phyloP scores from a whole-genome alignment of 2,888 invertebrate genomes.

The Microplitis deprimator region DNA sequence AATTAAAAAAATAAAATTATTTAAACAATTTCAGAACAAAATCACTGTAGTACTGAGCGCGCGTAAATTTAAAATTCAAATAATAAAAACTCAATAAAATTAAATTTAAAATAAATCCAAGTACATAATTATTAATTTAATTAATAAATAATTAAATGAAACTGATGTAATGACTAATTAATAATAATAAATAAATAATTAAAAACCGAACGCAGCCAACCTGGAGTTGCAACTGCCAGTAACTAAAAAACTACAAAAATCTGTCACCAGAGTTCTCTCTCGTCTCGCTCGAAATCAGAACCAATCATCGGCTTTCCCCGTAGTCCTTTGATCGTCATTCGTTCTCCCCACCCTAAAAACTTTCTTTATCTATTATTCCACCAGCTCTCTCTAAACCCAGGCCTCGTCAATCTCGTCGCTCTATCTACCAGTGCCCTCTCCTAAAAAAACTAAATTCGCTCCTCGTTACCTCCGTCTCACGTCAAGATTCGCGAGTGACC shows the following conservation, averaged over 20 bases:
- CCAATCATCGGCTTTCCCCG: constrained; percentile 5
- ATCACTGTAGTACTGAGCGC: too few relatives aligned
- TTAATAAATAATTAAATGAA: too few relatives aligned
- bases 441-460: not conserved
- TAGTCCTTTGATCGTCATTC: constrained; percentile 28
- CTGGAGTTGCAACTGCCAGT: not conserved
- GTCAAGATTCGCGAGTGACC: not conserved
- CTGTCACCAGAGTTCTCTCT: not conserved
- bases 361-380: not conserved
- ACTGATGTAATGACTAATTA: too few relatives aligned
- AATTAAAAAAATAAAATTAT: too few relatives aligned
- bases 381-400: not conserved
- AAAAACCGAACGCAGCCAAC: not conserved
- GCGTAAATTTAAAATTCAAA: too few relatives aligned
- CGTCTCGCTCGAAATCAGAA: not conserved
- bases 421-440: not conserved
- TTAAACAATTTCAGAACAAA: too few relatives aligned
- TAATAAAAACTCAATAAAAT: too few relatives aligned
- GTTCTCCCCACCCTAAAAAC: constrained; percentile 1
- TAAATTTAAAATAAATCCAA: too few relatives aligned
- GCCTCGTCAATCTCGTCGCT: not conserved
- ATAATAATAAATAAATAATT: too few relatives aligned
- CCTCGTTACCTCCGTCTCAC: not conserved
- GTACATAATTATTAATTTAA: too few relatives aligned
- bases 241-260: not conserved